Conservation (phyloP, 2,797 vertebrate species). For the Lacerta agilis region DNA sequence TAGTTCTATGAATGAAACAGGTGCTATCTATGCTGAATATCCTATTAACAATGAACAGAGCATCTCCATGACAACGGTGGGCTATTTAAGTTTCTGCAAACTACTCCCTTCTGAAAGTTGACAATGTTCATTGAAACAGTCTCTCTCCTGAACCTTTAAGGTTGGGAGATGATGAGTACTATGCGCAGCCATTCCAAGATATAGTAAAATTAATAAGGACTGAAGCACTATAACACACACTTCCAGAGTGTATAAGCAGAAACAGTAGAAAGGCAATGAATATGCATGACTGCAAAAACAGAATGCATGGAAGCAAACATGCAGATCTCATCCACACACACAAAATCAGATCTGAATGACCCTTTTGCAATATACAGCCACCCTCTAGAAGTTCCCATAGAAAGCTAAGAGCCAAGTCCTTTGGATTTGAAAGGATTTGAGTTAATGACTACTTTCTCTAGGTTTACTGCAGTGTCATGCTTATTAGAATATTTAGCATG, state of each 20-base stretch:
- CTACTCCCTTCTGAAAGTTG: background rate
- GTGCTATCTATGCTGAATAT: background rate
- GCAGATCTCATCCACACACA: too few species aligned
- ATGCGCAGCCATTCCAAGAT: background rate
- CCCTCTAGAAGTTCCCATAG: too few species aligned
- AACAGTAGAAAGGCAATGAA: background rate
- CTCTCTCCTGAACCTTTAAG: background rate
- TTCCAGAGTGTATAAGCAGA: background rate
- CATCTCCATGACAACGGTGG: background rate
- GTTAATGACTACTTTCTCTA: background rate
- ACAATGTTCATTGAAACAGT: background rate
- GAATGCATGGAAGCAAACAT: too few species aligned
- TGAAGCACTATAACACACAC: background rate
- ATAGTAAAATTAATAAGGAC: background rate
- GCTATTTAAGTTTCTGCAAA: background rate
- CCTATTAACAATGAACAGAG: background rate
- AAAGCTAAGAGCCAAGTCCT: background rate
- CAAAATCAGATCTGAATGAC: too few species aligned
- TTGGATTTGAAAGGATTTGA: background rate
- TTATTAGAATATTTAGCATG: background rate
- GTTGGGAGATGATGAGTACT: background rate
- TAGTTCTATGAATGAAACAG: background rate
- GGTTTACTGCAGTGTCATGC: background rate
- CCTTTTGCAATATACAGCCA: too few species aligned
- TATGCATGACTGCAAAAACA: too few species aligned